Conservation (phyloP, 2,888 invertebrate species). For the Epistrophe grossulariae region DNA sequence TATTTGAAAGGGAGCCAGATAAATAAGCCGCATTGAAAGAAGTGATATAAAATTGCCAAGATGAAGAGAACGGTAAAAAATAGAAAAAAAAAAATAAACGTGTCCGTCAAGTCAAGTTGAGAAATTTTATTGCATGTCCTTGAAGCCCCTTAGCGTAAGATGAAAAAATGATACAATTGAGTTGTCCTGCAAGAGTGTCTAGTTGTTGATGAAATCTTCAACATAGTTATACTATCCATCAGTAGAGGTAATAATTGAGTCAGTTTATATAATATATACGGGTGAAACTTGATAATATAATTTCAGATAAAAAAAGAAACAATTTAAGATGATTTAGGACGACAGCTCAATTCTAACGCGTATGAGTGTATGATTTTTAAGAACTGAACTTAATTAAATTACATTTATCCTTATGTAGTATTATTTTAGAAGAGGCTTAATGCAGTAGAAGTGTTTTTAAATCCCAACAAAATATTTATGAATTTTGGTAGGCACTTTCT, state of each 20-base stretch:
- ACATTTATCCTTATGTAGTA: no score
- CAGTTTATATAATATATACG: not conserved
- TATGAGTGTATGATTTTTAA: not conserved
- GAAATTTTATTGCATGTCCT: slow-evolving; percentile 70
- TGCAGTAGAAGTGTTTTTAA: no score
- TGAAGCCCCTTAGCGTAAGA: slow-evolving; percentile 56
- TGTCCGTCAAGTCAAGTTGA: slow-evolving; percentile 69
- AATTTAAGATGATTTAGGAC: slow-evolving; percentile 21
- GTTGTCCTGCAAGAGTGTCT: slow-evolving; percentile 57
- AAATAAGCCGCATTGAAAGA: slow-evolving; percentile 67
- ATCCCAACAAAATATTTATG: no score
- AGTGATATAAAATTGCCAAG: slow-evolving; percentile 23
- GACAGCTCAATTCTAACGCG: not conserved
- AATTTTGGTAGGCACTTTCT: no score
- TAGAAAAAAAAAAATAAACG: slow-evolving; percentile 32
- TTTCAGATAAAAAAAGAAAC: slow-evolving; percentile 2
- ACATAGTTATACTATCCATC: slow-evolving; percentile 51
- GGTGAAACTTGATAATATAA: slow-evolving; percentile 53
- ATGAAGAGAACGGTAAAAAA: slow-evolving; percentile 52
- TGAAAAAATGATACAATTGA: slow-evolving; percentile 60
- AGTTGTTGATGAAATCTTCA: slow-evolving; percentile 48
- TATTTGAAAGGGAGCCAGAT: slow-evolving; percentile 71
- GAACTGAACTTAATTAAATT: not conserved
- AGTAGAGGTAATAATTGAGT: slow-evolving; percentile 57
- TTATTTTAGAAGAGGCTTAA: no score